Conservation (phyloP, 2,888 invertebrate genomes). For the Troilus luridus region DNA sequence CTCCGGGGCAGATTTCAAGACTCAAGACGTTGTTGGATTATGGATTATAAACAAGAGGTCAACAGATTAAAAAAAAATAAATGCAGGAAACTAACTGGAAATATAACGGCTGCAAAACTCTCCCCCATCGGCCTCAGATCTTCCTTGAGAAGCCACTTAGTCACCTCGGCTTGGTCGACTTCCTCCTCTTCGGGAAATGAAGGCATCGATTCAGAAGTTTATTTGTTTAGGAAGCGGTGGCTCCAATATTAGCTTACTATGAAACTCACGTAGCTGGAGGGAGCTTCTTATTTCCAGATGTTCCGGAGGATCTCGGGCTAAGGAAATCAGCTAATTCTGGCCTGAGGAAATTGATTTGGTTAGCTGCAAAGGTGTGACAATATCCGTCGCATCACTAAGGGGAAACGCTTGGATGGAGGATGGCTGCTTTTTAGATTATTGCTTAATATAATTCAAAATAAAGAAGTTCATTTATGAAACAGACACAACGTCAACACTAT, state of each 20-base stretch:
- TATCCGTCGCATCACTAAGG: slow-evolving; percentile 12
- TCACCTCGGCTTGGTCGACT: background rate
- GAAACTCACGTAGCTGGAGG: slow-evolving; percentile 33
- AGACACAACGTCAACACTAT: no score
- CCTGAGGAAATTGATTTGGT: slow-evolving; percentile 37
- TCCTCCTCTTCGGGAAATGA: slow-evolving; percentile 11
- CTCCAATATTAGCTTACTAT: slow-evolving; percentile 34
- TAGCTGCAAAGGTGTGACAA: slow-evolving; percentile 41
- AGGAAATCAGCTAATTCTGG: slow-evolving; percentile 42
- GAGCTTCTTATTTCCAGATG: slow-evolving; percentile 42
- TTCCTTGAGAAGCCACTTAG: background rate
- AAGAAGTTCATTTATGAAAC: no score
- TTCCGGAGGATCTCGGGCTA: slow-evolving; percentile 25
- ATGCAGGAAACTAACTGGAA: background rate
- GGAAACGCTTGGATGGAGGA: background rate
- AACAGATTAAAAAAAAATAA: background rate
- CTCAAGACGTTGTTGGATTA: background rate
- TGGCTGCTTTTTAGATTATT: background rate
- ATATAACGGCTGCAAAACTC: background rate
- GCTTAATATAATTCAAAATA: no score
- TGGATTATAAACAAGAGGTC: background rate
- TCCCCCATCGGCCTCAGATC: background rate
- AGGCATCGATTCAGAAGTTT: slow-evolving; percentile 17
- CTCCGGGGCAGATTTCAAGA: no score
- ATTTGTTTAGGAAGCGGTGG: slow-evolving; percentile 45